Conservation (phyloP, 1,140 invertebrate species). For the Ladona fulva region DNA sequence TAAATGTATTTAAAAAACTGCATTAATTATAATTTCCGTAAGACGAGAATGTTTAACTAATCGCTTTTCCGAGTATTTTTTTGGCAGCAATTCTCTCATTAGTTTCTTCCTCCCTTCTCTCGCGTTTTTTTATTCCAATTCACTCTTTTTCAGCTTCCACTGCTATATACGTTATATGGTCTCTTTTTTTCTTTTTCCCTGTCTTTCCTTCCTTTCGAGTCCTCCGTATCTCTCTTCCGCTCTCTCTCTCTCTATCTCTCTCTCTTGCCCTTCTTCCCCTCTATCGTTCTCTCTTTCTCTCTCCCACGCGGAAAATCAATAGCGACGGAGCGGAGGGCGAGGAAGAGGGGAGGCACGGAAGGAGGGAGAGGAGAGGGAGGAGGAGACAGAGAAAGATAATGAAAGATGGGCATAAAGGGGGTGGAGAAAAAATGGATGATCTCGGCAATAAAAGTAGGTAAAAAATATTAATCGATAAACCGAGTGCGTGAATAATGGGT, state of each 20-base stretch:
- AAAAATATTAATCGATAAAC: background rate
- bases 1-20: no score
- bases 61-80: no score
- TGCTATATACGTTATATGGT: background rate
- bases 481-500: no score
- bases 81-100: background rate
- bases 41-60: no score
- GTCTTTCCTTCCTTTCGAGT: background rate
- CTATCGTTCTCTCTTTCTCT: background rate
- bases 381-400: background rate
- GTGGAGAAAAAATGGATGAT: background rate
- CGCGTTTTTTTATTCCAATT: background rate
- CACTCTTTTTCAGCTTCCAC: background rate
- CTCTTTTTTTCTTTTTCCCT: background rate
- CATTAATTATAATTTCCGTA: no score
- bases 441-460: background rate
- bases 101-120: background rate
- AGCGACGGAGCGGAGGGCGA: background rate
- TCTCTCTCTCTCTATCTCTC: background rate
- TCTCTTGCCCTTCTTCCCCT: background rate
- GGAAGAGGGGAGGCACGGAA: background rate
- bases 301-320: conserved; percentile 4
- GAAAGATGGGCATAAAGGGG: background rate
- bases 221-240: background rate
- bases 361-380: background rate